phyloP scores from a whole-genome alignment of 2,113 vertebrate genomes.

The Larimichthys crocea region DNA sequence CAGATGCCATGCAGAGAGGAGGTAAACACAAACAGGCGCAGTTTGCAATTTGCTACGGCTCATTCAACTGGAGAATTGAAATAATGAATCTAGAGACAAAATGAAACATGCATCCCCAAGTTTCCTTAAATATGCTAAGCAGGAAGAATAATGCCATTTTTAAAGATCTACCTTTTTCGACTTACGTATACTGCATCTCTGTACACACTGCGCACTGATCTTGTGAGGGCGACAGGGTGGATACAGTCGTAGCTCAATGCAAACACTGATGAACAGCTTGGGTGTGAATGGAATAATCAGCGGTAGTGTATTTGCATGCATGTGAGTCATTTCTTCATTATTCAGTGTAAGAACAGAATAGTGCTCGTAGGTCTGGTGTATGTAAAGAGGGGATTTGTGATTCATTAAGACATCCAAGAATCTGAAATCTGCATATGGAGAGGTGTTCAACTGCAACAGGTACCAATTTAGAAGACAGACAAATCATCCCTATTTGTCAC shows the following conservation, averaged over 20 bases:
- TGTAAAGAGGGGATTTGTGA: no score
- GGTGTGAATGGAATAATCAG: constrained; percentile 13
- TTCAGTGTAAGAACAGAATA: background rate
- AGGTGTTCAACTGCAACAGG: background rate
- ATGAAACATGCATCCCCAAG: background rate
- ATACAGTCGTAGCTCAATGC: constrained; percentile 15
- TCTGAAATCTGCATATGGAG: background rate
- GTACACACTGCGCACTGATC: constrained; percentile 6
- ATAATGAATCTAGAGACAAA: constrained; percentile 46
- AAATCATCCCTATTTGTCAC: background rate
- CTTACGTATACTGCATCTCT: constrained; percentile 20
- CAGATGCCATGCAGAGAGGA: constrained; percentile 34
- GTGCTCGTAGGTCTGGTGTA: background rate
- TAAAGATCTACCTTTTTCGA: background rate
- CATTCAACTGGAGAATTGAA: constrained; percentile 52
- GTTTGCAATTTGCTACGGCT: constrained; percentile 55
- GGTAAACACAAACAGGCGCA: constrained; percentile 48
- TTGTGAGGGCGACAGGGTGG: constrained; percentile 15
- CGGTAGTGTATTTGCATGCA: constrained; percentile 32
- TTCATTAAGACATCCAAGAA: background rate
- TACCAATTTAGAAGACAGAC: background rate
- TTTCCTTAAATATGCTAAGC: constrained; percentile 35
- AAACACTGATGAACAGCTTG: constrained; percentile 42
- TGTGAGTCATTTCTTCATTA: background rate
- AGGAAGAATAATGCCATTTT: constrained; percentile 15